A percentile compares a stretch with the other conserved stretches of the same genome.
Conservation (phyloP, 2,797 vertebrate species). For the Macropus fuliginosus region DNA sequence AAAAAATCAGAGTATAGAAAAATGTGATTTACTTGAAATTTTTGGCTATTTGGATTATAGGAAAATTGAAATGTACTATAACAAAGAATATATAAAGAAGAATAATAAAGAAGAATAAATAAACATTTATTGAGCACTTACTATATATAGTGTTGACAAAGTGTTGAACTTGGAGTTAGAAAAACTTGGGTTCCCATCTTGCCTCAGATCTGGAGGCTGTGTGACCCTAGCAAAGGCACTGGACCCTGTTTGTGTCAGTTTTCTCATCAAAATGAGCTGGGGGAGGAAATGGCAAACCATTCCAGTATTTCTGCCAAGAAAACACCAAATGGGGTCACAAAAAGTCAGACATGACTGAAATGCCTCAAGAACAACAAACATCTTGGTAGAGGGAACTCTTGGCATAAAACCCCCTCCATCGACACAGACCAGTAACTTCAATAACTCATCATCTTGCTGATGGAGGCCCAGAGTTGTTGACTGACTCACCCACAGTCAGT, state of each 20-base stretch:
- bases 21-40: conserved; percentile 33
- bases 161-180: background rate
- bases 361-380: background rate
- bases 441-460: background rate
- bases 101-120: too few relatives aligned
- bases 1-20: conserved; percentile 1
- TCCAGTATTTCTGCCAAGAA: background rate
- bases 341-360: background rate
- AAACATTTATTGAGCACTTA: background rate
- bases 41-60: background rate
- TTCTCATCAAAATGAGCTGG: background rate
- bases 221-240: background rate
- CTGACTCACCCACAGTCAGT: background rate
- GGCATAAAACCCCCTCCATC: background rate
- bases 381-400: background rate
- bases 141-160: background rate
- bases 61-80: background rate
- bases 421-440: background rate
- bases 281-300: background rate
- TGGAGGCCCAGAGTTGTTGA: background rate
- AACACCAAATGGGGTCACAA: background rate
- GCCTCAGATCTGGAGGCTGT: background rate
- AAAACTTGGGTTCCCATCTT: background rate
- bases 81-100: background rate
- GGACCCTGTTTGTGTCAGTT: background rate